A percentile compares a stretch with the other conserved stretches of the same genome.
These are phyloP conservation scores for Tokudaia tokunoshimensis DNA, from an alignment of 2,797 vertebrate species.

Conservation along the genomic window DNA sequence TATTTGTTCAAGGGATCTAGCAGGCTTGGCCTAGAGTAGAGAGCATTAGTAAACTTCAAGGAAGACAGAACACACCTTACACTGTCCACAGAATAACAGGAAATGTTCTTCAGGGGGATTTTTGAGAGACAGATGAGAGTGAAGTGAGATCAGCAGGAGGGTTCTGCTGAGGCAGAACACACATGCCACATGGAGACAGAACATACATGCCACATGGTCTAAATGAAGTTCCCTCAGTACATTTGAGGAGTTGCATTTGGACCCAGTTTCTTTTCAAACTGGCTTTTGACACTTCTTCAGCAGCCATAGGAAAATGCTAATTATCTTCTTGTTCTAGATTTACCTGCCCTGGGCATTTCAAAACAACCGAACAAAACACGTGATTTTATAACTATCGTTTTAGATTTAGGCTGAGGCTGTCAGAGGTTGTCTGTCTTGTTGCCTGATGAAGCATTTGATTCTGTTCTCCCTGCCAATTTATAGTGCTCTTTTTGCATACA, in stretches of 20 bases:
- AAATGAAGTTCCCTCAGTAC: too few relatives aligned
- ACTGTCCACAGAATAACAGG: background rate
- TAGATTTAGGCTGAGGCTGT: background rate
- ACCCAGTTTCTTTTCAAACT: background rate
- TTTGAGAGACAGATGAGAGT: background rate
- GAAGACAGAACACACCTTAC: background rate
- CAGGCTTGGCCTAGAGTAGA: background rate
- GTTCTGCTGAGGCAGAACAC: background rate
- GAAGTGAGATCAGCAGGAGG: too few relatives aligned
- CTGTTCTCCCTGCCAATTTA: background rate
- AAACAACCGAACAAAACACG: background rate
- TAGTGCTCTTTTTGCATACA: background rate
- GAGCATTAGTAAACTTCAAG: background rate
- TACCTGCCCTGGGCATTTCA: background rate
- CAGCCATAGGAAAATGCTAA: background rate
- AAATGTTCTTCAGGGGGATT: background rate
- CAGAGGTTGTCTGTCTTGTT: background rate
- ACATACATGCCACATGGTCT: fast-evolving
- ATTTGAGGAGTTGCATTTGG: background rate
- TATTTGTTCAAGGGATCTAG: background rate
- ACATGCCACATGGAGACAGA: background rate
- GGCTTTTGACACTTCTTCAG: background rate
- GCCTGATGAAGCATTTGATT: background rate
- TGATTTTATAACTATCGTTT: background rate
- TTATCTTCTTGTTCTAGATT: background rate